Evolutionary conservation across 2,797 vertebrate genomes (phyloP), one percentile per base, ranked within the genome.

Genomic region (Sebastiscus albofasciatus): DNA sequence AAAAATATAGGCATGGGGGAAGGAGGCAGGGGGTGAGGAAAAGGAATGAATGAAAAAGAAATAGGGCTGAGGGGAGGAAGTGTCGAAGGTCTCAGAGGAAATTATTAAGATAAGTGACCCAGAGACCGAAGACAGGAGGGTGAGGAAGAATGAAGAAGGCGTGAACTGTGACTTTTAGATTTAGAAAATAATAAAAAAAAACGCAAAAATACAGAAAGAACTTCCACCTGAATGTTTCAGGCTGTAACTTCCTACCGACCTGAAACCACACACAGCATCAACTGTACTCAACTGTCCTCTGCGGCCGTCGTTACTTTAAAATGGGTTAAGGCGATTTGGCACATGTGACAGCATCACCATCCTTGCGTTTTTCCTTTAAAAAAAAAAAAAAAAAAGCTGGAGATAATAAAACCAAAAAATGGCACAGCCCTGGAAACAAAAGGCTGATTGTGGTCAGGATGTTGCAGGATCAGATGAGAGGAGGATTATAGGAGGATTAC

Each of bases 91-190:
- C 54, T 67, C 8, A 39, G 64, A 74, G 86, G 61, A 62, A 69
- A 70, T 66, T 6, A 79, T 77, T 65, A 62, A 68, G 55, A 80
- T 60, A n/a, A 74, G 67, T 66, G 34, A 77, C 36, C 59, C 61
- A 72, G 31, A 34, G 12, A 67, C 12, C 3, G n/a, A 60, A 68
- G 62, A 58, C 62, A 72, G 13, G 42, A 74, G 26, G 71, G 65
- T 10, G 14, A 82, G n/a, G 34, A n/a, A 6, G 20, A 61, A 65
- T 2, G 3, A 14, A 7, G 20, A 22, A 24, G 66, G 65, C 1
- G 3, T 27, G 31, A 24, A 42, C 59, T 6, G 4, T 27, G 26
- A 34, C 26, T 27, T 46, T 61, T 39, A 5, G 5, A 66, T 18
- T n/a, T n/a, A 26, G 8, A 31, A 31, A 72, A n/a, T 14, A 16